Conservation (phyloP, 2,113 vertebrate genomes). For the Oreotragus oreotragus region DNA sequence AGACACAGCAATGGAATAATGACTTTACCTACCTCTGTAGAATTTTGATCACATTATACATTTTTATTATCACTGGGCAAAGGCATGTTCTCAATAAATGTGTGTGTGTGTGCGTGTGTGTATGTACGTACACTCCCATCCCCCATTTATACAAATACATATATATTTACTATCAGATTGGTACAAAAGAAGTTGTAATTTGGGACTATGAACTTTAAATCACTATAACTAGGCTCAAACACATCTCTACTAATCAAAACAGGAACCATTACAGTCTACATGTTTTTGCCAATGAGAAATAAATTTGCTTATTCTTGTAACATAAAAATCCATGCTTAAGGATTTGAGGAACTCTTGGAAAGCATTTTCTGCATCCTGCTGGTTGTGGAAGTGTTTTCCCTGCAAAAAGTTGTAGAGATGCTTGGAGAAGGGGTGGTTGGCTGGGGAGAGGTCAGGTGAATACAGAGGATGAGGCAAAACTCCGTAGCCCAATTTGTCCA, state of each 20-base stretch:
- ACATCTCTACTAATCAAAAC: background rate
- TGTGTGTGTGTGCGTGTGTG: background rate
- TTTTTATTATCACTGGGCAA: background rate
- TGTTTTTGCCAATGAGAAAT: background rate
- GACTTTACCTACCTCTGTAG: background rate
- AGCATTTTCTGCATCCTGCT: background rate
- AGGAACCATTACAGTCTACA: background rate
- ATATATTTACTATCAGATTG: background rate
- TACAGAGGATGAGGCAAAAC: background rate
- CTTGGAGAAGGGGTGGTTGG: background rate
- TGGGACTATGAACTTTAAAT: background rate
- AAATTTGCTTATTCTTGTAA: background rate
- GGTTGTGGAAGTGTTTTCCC: background rate
- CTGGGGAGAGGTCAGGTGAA: background rate
- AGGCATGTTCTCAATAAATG: background rate
- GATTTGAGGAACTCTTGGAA: background rate
- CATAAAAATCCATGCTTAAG: background rate
- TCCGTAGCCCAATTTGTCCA: fast-evolving
- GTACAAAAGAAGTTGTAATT: background rate
- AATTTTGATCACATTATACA: background rate
- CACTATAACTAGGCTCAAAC: background rate
- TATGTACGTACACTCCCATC: background rate
- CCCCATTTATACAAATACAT: background rate
- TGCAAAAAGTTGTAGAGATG: background rate
- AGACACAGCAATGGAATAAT: background rate